phyloP scores from a whole-genome alignment of 2,797 vertebrate genomes.

The Carduelis carduelis region DNA sequence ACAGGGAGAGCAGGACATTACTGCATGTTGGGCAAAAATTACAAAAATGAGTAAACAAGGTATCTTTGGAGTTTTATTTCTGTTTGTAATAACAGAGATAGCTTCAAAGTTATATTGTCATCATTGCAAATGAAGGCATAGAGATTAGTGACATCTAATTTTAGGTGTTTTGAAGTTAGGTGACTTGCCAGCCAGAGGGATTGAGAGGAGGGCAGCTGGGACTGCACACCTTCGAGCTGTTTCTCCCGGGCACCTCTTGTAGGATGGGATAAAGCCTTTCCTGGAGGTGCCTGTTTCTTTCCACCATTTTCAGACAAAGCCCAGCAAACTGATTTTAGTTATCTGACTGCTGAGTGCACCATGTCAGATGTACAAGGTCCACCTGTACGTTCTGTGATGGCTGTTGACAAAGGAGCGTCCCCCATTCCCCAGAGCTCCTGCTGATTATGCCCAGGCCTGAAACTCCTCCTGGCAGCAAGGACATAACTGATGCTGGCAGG shows the following conservation, averaged over 20 bases:
- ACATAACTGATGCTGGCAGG: accelerated
- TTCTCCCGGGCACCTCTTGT: background rate
- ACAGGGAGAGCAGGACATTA: background rate
- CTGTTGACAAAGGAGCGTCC: background rate
- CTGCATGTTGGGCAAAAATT: background rate
- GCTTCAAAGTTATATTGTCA: background rate
- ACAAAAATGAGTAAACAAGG: background rate
- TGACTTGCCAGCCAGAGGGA: background rate
- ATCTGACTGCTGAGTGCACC: background rate
- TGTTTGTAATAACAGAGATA: background rate
- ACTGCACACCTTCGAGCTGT: accelerated
- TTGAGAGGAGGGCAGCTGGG: background rate
- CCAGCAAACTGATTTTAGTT: background rate
- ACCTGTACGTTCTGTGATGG: background rate
- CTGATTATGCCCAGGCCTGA: background rate
- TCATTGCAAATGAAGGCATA: background rate
- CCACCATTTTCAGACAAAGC: background rate
- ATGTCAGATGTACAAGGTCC: background rate
- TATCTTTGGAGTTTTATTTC: background rate
- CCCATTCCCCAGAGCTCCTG: background rate
- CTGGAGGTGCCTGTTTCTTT: background rate
- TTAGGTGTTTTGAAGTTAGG: background rate
- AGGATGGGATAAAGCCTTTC: background rate
- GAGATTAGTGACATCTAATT: background rate
- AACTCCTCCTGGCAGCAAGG: background rate